These are phyloP conservation scores for Liodrosophila aerea DNA, from an alignment of 2,888 invertebrate genomes.

Conservation along the genomic window DNA sequence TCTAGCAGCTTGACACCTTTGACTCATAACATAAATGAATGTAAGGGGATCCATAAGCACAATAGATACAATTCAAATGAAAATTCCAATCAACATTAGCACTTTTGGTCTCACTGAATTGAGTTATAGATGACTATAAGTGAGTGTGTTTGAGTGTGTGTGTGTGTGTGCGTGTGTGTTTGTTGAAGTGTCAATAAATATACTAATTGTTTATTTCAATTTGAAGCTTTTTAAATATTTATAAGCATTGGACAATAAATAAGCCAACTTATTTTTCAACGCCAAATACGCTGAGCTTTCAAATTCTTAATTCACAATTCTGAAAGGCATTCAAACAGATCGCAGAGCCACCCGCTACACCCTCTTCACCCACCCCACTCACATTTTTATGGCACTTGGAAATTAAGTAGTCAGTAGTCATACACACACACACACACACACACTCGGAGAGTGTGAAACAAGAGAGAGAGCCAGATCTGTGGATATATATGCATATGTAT, in stretches of 20 bases:
- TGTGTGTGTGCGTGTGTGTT: slow-evolving; percentile 16
- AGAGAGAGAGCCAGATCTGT: slow-evolving; percentile 1
- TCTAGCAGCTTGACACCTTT: background rate
- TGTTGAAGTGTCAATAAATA: slow-evolving; percentile 72
- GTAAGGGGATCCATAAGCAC: slow-evolving; percentile 35
- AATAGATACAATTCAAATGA: slow-evolving; percentile 2
- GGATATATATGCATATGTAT: slow-evolving; percentile 3
- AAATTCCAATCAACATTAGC: slow-evolving; percentile 41
- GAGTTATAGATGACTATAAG: slow-evolving; percentile 19
- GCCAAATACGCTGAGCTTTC: slow-evolving; percentile 53
- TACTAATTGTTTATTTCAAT: slow-evolving; percentile 77
- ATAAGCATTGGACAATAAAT: slow-evolving; percentile 66
- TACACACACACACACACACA: slow-evolving; percentile 14
- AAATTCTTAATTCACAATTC: slow-evolving; percentile 19
- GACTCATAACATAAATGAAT: slow-evolving; percentile 6
- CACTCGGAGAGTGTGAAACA: slow-evolving; percentile 1
- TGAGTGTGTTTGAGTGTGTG: slow-evolving; percentile 6
- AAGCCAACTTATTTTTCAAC: slow-evolving; percentile 65
- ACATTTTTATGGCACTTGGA: slow-evolving; percentile 75
- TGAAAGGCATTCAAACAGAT: slow-evolving; percentile 10
- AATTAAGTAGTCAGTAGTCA: slow-evolving; percentile 66
- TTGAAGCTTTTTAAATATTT: slow-evolving; percentile 69
- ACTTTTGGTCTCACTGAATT: slow-evolving; percentile 37
- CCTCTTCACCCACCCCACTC: slow-evolving; percentile 27
- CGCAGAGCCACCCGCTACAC: slow-evolving; percentile 1